Conservation (phyloP, 2,888 invertebrate genomes). For the Tanypteryx hageni region DNA sequence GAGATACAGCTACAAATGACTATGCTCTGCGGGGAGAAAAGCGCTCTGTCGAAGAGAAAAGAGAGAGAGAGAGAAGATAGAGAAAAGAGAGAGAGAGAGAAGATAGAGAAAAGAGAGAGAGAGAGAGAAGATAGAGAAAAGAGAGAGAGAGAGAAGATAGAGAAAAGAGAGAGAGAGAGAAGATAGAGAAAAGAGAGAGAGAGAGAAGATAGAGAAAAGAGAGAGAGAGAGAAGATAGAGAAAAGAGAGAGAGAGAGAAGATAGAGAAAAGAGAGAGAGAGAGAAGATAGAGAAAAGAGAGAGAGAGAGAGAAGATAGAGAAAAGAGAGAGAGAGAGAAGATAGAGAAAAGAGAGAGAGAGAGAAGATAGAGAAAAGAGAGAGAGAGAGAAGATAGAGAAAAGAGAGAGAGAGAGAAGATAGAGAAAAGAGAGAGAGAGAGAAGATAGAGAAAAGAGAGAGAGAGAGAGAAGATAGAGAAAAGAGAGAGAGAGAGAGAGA, state of each 20-base stretch:
- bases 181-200: conserved; percentile 66
- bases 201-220: conserved; percentile 66
- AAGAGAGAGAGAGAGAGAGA: neutral
- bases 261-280: neutral
- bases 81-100: neutral
- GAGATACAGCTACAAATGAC: conserved; percentile 7
- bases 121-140: conserved; percentile 66
- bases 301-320: no score
- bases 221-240: no score
- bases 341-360: no score
- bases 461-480: no score
- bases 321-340: no score
- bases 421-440: neutral
- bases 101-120: conserved; percentile 58
- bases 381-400: conserved; percentile 51
- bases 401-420: no score
- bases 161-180: conserved; percentile 66
- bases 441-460: no score
- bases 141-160: conserved; percentile 66
- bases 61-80: no score
- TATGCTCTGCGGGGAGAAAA: neutral
- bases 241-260: no score
- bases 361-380: neutral
- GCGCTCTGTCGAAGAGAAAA: neutral
- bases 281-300: no score